Percentiles rank a stretch among this genome's conserved stretches.
Conservation (phyloP, 2,113 vertebrate genomes). For the Aramus guarauna region DNA sequence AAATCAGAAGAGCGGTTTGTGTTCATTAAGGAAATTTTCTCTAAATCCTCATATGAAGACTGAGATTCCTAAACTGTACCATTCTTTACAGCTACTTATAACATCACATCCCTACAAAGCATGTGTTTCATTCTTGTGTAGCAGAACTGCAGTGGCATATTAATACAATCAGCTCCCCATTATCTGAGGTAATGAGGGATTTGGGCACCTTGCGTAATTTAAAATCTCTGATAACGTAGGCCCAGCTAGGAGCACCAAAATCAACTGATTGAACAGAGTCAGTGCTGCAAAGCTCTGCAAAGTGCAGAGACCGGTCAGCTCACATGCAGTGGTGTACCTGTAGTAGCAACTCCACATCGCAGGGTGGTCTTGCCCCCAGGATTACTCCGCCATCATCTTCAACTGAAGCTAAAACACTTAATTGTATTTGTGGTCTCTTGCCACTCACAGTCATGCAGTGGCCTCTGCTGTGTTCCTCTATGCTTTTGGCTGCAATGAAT, state of each 20-base stretch:
- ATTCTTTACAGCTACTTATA: neutral
- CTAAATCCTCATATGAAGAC: neutral
- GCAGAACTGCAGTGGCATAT: neutral
- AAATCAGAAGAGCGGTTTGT: neutral
- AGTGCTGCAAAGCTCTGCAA: neutral
- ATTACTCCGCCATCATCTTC: neutral
- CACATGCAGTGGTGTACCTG: neutral
- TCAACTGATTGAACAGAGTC: accelerated
- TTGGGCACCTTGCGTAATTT: neutral
- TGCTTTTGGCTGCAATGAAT: neutral
- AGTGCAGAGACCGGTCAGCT: neutral
- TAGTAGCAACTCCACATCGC: neutral
- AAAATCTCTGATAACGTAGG: neutral
- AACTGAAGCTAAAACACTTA: neutral
- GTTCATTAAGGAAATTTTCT: neutral
- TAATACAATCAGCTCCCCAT: neutral
- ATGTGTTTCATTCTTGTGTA: neutral
- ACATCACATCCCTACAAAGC: neutral
- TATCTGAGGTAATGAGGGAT: neutral
- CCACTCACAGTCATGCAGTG: too few species aligned
- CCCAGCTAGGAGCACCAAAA: neutral
- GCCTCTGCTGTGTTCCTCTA: neutral
- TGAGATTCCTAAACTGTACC: neutral
- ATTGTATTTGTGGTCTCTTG: neutral
- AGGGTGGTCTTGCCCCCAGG: neutral